Evolutionary conservation across 1,140 invertebrate species (phyloP).

Genomic region (Drosophila pruinosa): DNA sequence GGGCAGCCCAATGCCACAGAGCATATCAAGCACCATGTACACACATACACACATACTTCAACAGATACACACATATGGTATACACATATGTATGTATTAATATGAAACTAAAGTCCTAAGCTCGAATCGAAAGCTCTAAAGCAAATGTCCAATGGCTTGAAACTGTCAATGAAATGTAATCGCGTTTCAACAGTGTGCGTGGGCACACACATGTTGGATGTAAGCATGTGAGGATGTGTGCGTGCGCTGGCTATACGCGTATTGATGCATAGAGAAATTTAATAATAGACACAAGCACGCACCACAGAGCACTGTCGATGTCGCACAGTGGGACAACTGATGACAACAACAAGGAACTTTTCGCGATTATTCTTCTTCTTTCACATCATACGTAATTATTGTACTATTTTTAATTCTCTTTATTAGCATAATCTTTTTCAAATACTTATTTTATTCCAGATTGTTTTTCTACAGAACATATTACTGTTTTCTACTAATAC

Average conservation of each 20-base stretch:
- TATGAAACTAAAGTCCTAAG: conserved; percentile 37
- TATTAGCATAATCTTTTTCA: neutral
- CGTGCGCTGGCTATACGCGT: conserved; percentile 14
- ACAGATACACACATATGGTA: neutral
- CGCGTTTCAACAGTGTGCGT: conserved; percentile 8
- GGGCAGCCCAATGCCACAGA: conserved; percentile 56
- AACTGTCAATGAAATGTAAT: conserved; percentile 65
- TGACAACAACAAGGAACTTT: conserved; percentile 10
- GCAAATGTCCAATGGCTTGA: conserved; percentile 24
- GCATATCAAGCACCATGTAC: neutral
- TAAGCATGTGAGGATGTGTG: neutral
- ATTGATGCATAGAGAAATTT: conserved; percentile 60
- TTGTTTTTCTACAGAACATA: too few relatives aligned
- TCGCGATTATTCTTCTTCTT: too few relatives aligned
- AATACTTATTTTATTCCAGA: too few relatives aligned
- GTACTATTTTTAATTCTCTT: neutral
- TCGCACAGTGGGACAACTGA: conserved; percentile 26
- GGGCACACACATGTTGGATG: conserved; percentile 8
- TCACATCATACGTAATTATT: too few relatives aligned
- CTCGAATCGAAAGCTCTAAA: conserved; percentile 31
- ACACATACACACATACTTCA: neutral
- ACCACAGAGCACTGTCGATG: conserved; percentile 17
- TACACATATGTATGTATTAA: neutral
- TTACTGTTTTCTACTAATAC: too few relatives aligned
- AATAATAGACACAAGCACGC: conserved; percentile 48